Conservation (phyloP, 2,113 vertebrate species). For the Micromys minutus region DNA sequence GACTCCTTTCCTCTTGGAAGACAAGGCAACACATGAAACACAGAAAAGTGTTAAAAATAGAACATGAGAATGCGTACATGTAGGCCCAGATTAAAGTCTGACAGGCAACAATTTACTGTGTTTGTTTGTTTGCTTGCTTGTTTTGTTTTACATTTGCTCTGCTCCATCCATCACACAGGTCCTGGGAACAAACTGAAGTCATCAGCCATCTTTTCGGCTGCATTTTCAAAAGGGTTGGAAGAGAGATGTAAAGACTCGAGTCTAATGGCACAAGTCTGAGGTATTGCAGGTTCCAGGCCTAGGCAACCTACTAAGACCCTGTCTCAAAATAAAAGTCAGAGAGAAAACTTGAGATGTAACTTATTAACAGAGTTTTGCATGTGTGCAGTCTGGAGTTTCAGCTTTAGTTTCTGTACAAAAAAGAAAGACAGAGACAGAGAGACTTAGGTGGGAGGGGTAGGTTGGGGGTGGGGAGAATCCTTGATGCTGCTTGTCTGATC, state of each 20-base stretch:
- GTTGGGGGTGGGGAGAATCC: too few species aligned
- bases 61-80: not conserved
- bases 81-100: not conserved
- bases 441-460: too few species aligned
- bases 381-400: not conserved
- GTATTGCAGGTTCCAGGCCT: not conserved
- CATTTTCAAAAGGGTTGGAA: not conserved
- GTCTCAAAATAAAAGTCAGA: not conserved
- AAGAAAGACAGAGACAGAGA: not conserved
- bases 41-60: not conserved
- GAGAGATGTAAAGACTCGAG: constrained; percentile 1
- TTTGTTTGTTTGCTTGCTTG: too few species aligned
- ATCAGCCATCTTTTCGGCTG: not conserved
- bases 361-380: not conserved
- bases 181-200: not conserved
- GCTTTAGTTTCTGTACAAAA: not conserved
- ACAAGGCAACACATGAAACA: not conserved
- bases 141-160: not conserved
- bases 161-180: too few species aligned
- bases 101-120: not conserved
- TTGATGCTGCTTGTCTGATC: not conserved
- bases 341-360: not conserved
- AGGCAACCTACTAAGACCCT: not conserved
- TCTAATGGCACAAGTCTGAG: not conserved
- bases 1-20: not conserved